Base-by-base conservation (phyloP, 2,113 vertebrate genomes). In the Protobothrops mucrosquamatus region DNA sequence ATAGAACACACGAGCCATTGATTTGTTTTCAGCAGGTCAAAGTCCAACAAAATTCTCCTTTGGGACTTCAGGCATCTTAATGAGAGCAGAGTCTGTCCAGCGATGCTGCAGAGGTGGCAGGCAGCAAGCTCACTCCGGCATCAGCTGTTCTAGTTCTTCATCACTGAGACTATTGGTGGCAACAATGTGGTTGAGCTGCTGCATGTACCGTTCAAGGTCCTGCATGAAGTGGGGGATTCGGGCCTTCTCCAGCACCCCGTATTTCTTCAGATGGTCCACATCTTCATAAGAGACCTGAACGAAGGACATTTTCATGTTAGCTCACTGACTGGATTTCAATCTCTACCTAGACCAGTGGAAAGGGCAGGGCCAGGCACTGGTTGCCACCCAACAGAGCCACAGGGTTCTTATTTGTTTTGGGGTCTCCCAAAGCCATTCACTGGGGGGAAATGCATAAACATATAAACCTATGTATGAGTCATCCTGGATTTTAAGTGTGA, bases 201-300 rank as follows among this genome's bases (percentile, higher is more conserved):
- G 98, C 96, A 98, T 98, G 96, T 99, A 99, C 0, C 98, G 98
- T 29, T 96, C 98, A 96, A 98, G 97, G 94, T 99, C 99, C 92
- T 98, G 98, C 99, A 99, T 99, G 98, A 99, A 99, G 95, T 99
- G 99, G 0, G 99, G 99, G 94, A 99, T 98, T 48, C 98, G 98
- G 34, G 98, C 97, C 57, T 98, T 97, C 20, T 97, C 96, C 91
- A 99, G 97, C 0, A 97, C 97, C 0, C 98, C 99, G 4, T 97
- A 95, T 11, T 97, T 96, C 56, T 98, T 98, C 87, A 99, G 98
- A n/a, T 97, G 95, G 91, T 99, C 98, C 93, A 99, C 98, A 43
- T 99, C 99, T 93, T 99, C 99, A 0, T 97, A 99, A 64, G 99
- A 99, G 61, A 99, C 99, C 99, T 99, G 95, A 34, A 2, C 6